These are phyloP conservation scores for Lepidochrysops patricia DNA, from an alignment of 2,888 invertebrate species.

Conservation along the genomic window DNA sequence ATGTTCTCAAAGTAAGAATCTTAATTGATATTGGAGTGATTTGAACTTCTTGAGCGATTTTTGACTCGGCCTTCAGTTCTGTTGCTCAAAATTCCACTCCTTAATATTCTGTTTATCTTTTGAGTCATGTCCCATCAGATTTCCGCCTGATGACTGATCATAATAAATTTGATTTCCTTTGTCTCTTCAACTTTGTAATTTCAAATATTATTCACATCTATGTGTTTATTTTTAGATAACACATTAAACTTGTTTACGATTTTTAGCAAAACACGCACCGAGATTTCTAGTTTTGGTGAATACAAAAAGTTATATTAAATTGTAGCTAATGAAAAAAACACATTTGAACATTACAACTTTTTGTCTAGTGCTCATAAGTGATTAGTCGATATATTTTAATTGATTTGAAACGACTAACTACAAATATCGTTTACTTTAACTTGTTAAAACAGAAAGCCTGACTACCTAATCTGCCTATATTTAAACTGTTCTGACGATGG, in stretches of 20 bases:
- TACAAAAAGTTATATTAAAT: neutral
- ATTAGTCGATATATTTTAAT: neutral
- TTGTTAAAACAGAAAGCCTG: neutral
- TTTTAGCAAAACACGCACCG: neutral
- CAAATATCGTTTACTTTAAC: neutral
- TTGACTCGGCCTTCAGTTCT: neutral
- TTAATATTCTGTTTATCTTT: slow-evolving; percentile 6
- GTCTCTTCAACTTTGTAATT: neutral
- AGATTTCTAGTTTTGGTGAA: neutral
- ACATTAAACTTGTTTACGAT: neutral
- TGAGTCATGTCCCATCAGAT: slow-evolving; percentile 6
- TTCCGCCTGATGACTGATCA: neutral
- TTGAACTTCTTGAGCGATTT: neutral
- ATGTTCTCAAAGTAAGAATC: neutral
- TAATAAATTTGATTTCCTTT: neutral
- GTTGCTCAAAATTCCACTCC: neutral
- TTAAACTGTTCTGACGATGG: slow-evolving; percentile 19
- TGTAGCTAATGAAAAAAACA: too few species aligned
- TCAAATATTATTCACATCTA: neutral
- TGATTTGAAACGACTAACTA: neutral
- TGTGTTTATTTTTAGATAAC: neutral
- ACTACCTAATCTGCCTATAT: too few species aligned
- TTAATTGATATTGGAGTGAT: neutral
- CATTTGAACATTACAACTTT: neutral
- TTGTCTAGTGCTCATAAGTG: neutral